Conservation (phyloP, 23 tunicate genomes). For the Pegea sp. region DNA sequence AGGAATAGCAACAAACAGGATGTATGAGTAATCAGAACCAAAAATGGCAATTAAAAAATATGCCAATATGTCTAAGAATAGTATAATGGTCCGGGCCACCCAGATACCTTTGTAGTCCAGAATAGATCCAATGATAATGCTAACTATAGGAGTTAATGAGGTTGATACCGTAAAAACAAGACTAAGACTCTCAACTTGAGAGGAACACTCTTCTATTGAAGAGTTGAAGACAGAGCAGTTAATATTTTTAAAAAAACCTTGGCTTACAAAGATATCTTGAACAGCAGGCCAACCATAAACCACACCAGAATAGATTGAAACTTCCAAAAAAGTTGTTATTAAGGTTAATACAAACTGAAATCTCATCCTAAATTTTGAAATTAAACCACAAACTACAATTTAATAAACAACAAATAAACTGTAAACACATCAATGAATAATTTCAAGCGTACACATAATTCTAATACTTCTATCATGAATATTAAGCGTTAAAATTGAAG, state of each 20-base stretch:
- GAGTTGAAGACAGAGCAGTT: background rate
- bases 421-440: no score
- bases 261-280: background rate
- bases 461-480: no score
- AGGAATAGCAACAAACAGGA: background rate
- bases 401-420: no score
- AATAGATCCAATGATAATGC: background rate
- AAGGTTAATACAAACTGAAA: background rate
- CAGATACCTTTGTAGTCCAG: constrained; percentile 1
- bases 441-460: no score
- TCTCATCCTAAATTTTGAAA: no score
- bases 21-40: background rate
- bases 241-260: background rate
- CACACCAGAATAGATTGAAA: background rate
- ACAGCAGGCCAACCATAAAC: background rate
- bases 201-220: background rate
- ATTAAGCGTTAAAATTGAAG: no score
- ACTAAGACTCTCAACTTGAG: background rate
- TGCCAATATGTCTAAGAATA: background rate
- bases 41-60: background rate
- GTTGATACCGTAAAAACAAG: background rate
- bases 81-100: background rate
- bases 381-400: no score
- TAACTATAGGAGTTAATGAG: background rate
- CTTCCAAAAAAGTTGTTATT: background rate